Conservation (phyloP, 2,888 invertebrate species). For the Rambutsinella grinnellia region DNA sequence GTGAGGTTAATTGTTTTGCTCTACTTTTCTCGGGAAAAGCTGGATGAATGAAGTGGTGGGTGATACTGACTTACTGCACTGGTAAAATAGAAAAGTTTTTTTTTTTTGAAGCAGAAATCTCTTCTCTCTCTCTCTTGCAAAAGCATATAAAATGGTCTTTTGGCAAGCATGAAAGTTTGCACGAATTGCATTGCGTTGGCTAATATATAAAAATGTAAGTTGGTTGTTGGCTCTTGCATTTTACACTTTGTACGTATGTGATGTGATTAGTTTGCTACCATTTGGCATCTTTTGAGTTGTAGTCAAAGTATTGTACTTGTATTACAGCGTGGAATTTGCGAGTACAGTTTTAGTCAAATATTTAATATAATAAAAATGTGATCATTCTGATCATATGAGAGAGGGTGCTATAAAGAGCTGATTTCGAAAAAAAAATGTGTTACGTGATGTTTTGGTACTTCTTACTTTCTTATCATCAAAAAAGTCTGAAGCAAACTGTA, state of each 20-base stretch:
- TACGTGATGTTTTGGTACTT: not conserved
- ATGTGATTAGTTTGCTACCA: no score
- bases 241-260: not conserved
- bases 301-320: not conserved
- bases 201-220: not conserved
- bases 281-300: conserved; percentile 8
- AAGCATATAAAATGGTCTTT: conserved; percentile 15
- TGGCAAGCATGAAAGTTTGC: conserved; percentile 16
- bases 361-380: not conserved
- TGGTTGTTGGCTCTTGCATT: not conserved
- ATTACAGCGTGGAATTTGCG: not conserved
- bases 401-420: no score
- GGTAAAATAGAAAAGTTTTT: not conserved
- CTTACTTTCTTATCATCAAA: not conserved
- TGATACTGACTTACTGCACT: conserved; percentile 1
- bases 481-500: not conserved
- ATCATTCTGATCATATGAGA: not conserved
- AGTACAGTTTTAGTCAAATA: not conserved
- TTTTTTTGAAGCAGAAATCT: not conserved
- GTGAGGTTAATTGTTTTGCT: conserved; percentile 40
- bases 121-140: not conserved
- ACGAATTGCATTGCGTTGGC: not conserved
- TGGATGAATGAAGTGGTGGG: conserved; percentile 20
- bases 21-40: conserved; percentile 28
- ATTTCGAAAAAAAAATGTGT: not conserved